Evolutionary conservation across 2,888 invertebrate species (phyloP), one percentile per base, ranked within the genome.

Genomic region (Parnassius apollo): DNA sequence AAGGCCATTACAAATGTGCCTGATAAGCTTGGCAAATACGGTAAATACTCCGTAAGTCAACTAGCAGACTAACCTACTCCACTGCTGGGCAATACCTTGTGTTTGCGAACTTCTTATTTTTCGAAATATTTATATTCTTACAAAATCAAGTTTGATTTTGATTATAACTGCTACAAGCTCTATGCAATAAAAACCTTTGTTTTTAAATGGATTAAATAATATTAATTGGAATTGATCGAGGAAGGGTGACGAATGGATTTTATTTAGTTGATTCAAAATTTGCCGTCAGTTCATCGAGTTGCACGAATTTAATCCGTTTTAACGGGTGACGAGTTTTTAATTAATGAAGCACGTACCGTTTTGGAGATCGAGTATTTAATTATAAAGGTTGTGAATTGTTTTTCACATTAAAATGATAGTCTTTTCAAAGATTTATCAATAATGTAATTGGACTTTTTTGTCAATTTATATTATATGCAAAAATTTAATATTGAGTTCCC

Each of bases 161-260:
- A 35, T 35, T 35, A 35, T 35, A 7, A 35, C 35, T 35, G 35
- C 35, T 35, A 35, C 4, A 35, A 35, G 35, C 35, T 7, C 35
- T 1, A 7, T 35, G 35, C 1, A 7, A 35, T 22, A 35, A 54
- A 54, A 13, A n/a, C 2, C 42, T 80, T 83, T 83, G 83, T 82
- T 81, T 74, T 77, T 35, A 77, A 74, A 75, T 74, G 83, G 78
- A 85, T 85, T 81, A 4, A 42, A 82, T 71, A 83, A 82, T 80
- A 77, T 79, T 74, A 72, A 83, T 78, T 73, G 78, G 74, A 82
- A 82, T 82, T 76, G 78, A 72, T 77, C 67, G 72, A 70, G 72
- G 72, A 71, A 69, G 73, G 75, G 75, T 72, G 69, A 70, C 73
- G 69, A 71, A 73, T 75, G 77, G 66, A 74, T 78, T 81, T 78